Conservation (phyloP, 2,888 invertebrate genomes). For the Drosophila parthenogenetica region DNA sequence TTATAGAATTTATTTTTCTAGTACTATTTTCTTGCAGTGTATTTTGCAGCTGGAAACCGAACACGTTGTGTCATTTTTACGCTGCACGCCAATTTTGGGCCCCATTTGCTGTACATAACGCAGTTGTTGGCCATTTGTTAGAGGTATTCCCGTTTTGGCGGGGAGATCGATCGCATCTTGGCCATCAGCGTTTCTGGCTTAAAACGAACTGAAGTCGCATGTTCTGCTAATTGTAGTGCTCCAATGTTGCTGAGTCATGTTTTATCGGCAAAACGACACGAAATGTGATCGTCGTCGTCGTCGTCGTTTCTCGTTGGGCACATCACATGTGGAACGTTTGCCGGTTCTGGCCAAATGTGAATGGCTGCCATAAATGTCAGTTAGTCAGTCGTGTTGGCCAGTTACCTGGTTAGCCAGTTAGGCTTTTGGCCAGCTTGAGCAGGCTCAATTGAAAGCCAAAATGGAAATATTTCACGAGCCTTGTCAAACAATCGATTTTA, state of each 20-base stretch:
- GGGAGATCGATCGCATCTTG: constrained; percentile 31
- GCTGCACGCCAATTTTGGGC: constrained; percentile 80
- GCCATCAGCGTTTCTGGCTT: constrained; percentile 49
- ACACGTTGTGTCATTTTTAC: constrained; percentile 79
- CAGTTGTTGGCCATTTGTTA: constrained; percentile 68
- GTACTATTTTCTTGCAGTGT: not conserved
- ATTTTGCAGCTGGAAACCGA: constrained; percentile 26
- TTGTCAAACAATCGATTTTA: constrained; percentile 81
- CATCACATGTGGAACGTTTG: constrained; percentile 7
- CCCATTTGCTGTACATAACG: constrained; percentile 35
- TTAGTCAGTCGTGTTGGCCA: not conserved
- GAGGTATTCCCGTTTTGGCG: constrained; percentile 70
- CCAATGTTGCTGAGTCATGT: constrained; percentile 55
- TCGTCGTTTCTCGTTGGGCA: constrained; percentile 4
- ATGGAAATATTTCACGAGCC: constrained; percentile 69
- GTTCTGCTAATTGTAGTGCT: constrained; percentile 74
- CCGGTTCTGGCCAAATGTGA: constrained; percentile 53
- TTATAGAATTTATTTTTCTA: not conserved
- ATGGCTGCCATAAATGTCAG: constrained; percentile 47
- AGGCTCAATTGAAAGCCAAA: constrained; percentile 46
- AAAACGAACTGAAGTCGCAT: constrained; percentile 58
- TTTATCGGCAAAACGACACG: constrained; percentile 49
- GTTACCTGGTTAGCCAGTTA: not conserved
- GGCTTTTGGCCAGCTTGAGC: not conserved
- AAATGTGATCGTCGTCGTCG: not conserved